A percentile compares a stretch with the other conserved stretches of the same genome.
Conservation (phyloP, 2,113 vertebrate genomes). For the Sphaerodactylus townsendi region DNA sequence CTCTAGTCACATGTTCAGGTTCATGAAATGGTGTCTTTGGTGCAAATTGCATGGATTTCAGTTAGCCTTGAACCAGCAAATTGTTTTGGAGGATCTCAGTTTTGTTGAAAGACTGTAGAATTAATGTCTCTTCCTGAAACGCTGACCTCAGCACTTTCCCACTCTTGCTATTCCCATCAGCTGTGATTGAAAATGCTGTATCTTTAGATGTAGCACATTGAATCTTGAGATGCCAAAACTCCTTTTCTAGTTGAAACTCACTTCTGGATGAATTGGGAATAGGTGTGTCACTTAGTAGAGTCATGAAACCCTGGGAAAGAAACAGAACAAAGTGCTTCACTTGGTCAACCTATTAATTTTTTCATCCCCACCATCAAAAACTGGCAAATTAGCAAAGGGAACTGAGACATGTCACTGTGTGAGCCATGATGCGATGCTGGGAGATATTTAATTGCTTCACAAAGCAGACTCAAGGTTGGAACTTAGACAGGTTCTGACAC, state of each 20-base stretch:
- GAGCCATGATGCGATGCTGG: background rate
- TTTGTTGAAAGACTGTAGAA: background rate
- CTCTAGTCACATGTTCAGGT: background rate
- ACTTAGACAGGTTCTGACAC: background rate
- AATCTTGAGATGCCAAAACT: background rate
- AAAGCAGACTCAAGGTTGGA: background rate
- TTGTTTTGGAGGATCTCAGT: background rate
- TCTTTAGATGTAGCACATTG: background rate
- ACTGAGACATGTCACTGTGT: background rate
- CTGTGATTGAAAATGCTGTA: background rate
- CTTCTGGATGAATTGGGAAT: background rate
- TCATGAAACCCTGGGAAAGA: background rate
- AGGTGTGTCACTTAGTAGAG: background rate
- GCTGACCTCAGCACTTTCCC: background rate
- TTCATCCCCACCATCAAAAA: background rate
- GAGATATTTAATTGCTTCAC: conserved; percentile 15
- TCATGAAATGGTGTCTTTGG: background rate
- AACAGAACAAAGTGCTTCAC: fast-evolving
- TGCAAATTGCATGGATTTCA: background rate
- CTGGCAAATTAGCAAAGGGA: background rate
- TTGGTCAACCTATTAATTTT: fast-evolving
- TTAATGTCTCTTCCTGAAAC: background rate
- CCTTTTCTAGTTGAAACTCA: background rate
- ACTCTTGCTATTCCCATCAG: background rate
- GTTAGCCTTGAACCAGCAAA: background rate